phyloP scores from a whole-genome alignment of 1,140 invertebrate genomes.

The Drosophila varians region DNA sequence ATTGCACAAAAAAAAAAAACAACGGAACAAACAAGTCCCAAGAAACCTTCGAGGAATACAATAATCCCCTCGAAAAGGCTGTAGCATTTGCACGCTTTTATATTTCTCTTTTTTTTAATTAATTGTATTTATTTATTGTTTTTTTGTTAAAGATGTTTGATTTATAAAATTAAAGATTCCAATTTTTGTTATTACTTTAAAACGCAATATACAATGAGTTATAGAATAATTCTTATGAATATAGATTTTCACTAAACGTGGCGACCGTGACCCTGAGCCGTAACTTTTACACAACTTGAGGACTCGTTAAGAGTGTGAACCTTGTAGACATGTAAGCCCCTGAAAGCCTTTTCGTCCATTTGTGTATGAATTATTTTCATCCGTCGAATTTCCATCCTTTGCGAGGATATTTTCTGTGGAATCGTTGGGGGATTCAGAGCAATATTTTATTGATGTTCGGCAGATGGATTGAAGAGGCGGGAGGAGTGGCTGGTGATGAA shows the following conservation, averaged over 20 bases:
- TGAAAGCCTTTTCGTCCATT: not conserved
- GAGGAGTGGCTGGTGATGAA: not conserved
- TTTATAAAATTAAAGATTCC: too few species aligned
- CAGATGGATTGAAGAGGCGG: not conserved
- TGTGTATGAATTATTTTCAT: not conserved
- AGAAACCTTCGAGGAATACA: not conserved
- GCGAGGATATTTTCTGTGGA: not conserved
- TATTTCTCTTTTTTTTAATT: not conserved
- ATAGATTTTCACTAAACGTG: too few species aligned
- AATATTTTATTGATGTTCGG: constrained; percentile 42
- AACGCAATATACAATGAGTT: too few species aligned
- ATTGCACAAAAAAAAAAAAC: constrained; percentile 5
- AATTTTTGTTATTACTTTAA: too few species aligned
- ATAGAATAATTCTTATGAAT: too few species aligned
- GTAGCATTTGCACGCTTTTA: not conserved
- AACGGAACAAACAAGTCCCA: not conserved
- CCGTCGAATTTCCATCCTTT: not conserved
- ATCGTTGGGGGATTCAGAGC: not conserved
- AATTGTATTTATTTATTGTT: not conserved
- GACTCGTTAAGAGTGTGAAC: not conserved
- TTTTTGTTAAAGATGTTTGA: too few species aligned
- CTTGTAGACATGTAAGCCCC: not conserved
- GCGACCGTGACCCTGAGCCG: too few species aligned
- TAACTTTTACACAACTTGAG: not conserved
- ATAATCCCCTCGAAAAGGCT: not conserved